Conservation (phyloP, 2,888 invertebrate species). For the Melanostoma scalare region DNA sequence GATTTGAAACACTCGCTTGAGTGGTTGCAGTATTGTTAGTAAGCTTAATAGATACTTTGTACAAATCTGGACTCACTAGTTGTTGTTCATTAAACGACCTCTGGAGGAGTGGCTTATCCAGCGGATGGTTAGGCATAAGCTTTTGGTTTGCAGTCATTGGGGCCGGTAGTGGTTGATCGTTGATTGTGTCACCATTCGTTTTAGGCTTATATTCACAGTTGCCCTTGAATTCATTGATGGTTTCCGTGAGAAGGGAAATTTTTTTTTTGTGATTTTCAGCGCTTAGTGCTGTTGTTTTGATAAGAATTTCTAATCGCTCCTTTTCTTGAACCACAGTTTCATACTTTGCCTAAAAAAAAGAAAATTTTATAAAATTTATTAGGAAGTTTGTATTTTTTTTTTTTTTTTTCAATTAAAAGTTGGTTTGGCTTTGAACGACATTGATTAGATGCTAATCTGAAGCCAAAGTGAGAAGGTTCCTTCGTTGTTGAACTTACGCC, state of each 20-base stretch:
- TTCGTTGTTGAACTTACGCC: no score
- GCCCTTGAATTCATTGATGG: slow-evolving; percentile 70
- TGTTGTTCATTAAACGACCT: slow-evolving; percentile 81
- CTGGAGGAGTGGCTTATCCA: slow-evolving; percentile 77
- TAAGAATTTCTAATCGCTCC: slow-evolving; percentile 77
- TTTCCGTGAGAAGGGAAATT: slow-evolving; percentile 59
- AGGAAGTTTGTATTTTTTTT: not conserved
- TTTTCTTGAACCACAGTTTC: slow-evolving; percentile 77
- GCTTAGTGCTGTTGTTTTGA: slow-evolving; percentile 76
- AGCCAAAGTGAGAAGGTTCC: no score
- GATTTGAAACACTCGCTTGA: slow-evolving; percentile 58
- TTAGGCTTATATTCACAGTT: slow-evolving; percentile 73
- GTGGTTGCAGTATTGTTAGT: slow-evolving; percentile 76
- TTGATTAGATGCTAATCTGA: no score
- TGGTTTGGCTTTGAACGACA: no score
- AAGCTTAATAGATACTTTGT: slow-evolving; percentile 80
- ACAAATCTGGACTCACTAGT: slow-evolving; percentile 81
- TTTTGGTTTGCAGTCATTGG: slow-evolving; percentile 38
- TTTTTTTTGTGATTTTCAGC: slow-evolving; percentile 67
- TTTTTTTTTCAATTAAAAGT: no score
- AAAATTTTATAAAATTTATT: not conserved
- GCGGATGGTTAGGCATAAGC: slow-evolving; percentile 48
- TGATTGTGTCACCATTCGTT: slow-evolving; percentile 26
- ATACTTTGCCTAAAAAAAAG: slow-evolving; percentile 77
- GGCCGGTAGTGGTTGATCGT: slow-evolving; percentile 38